These are phyloP conservation scores for Anguilla anguilla DNA, from an alignment of 2,797 vertebrate genomes.

Conservation along the genomic window DNA sequence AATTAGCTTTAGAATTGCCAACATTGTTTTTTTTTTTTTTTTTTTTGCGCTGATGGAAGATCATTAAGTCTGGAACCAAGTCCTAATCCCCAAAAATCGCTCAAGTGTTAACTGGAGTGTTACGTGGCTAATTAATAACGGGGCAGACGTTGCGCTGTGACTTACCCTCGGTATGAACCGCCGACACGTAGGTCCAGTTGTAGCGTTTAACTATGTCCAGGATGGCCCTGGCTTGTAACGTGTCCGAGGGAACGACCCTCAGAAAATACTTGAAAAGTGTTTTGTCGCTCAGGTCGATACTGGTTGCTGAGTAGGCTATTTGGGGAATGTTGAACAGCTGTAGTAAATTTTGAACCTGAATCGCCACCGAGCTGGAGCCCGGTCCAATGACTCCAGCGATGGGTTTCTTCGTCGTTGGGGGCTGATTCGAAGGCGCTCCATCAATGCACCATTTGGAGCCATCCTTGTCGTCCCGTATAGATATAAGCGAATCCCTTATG, in stretches of 20 bases:
- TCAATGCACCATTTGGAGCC: slow-evolving; percentile 89
- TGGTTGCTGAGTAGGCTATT: slow-evolving; percentile 97
- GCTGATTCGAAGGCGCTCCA: slow-evolving; percentile 80
- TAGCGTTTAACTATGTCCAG: slow-evolving; percentile 97
- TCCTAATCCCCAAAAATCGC: not conserved
- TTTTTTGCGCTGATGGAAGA: not conserved
- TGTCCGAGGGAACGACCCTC: slow-evolving; percentile 95
- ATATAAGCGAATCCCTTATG: slow-evolving; percentile 96
- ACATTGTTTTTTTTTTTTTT: not conserved
- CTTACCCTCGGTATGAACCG: slow-evolving; percentile 98
- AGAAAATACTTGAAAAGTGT: slow-evolving; percentile 97
- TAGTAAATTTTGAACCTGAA: slow-evolving; percentile 96
- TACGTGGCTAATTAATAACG: not conserved
- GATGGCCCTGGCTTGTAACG: slow-evolving; percentile 93
- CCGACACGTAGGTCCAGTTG: slow-evolving; percentile 99
- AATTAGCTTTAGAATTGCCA: not conserved
- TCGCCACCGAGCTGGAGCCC: slow-evolving; percentile 98
- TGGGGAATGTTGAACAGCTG: slow-evolving; percentile 99
- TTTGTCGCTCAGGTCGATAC: slow-evolving; percentile 98
- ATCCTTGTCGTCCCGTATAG: slow-evolving; percentile 92
- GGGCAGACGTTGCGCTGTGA: not conserved
- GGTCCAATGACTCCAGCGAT: slow-evolving; percentile 97
- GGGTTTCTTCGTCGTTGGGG: slow-evolving; percentile 86
- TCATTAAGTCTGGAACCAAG: not conserved
- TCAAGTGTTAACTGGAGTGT: not conserved